phyloP scores from a whole-genome alignment of 2,888 invertebrate species.

The Cataglyphis livida region DNA sequence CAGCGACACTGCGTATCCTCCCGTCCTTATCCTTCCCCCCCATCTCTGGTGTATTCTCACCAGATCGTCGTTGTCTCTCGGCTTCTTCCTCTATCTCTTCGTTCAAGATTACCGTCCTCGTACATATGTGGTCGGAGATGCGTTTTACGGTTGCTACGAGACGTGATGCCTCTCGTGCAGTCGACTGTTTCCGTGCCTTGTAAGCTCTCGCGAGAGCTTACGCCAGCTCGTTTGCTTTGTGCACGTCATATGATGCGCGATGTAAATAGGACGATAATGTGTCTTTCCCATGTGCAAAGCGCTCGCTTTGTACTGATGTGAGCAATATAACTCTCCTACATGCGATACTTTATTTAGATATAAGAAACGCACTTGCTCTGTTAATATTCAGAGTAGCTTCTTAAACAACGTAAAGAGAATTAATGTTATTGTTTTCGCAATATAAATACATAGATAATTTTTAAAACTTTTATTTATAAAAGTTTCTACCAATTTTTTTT shows the following conservation, averaged over 20 bases:
- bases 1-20: constrained; percentile 25
- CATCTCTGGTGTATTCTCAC: background rate
- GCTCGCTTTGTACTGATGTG: background rate
- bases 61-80: constrained; percentile 5
- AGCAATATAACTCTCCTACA: background rate
- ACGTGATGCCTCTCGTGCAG: constrained; percentile 26
- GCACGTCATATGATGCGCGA: background rate
- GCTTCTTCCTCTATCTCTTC: background rate
- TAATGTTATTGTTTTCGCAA: background rate
- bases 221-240: constrained; percentile 22
- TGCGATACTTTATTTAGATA: background rate
- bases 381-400: background rate
- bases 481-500: background rate
- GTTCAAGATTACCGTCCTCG: background rate
- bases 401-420: background rate
- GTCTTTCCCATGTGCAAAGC: background rate
- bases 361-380: background rate
- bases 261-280: constrained; percentile 24
- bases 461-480: too few relatives aligned
- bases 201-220: constrained; percentile 17
- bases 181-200: background rate
- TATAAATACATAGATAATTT: too few relatives aligned
- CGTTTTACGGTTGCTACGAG: constrained; percentile 3
- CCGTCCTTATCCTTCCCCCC: background rate
- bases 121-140: background rate